phyloP scores from a whole-genome alignment of 2,797 vertebrate genomes.

The Scolopax rusticola region DNA sequence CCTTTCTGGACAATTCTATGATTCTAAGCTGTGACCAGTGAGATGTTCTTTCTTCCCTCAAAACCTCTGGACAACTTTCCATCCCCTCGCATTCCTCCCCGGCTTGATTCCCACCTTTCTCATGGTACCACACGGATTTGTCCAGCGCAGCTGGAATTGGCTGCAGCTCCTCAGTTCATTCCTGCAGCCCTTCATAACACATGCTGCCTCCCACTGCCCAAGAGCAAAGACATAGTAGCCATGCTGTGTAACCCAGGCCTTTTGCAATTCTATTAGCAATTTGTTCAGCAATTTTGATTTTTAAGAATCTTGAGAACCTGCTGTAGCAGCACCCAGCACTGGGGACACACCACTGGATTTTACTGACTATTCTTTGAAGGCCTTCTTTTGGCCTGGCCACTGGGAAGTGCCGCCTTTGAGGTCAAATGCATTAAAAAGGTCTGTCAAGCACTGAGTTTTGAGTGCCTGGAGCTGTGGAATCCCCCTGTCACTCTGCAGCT shows the following conservation, averaged over 20 bases:
- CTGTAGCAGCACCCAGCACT: background rate
- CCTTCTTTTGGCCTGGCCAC: background rate
- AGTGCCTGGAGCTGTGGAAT: too few relatives aligned
- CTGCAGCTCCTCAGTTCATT: background rate
- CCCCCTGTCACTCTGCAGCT: background rate
- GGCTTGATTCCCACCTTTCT: background rate
- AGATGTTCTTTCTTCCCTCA: background rate
- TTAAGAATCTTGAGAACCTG: rapidly evolving
- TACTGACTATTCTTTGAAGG: background rate
- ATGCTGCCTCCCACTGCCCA: background rate
- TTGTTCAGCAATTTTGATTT: background rate
- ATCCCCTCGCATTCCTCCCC: background rate
- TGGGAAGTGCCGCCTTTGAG: background rate
- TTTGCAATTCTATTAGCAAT: background rate
- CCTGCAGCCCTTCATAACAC: background rate
- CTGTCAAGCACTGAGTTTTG: background rate
- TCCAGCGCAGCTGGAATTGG: background rate
- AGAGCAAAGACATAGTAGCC: background rate
- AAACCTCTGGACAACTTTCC: background rate
- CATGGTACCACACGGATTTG: background rate
- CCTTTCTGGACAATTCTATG: too few relatives aligned
- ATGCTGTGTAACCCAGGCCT: background rate
- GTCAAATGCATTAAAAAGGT: background rate
- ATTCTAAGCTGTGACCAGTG: rapidly evolving
- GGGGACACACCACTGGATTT: rapidly evolving